phyloP scores from a whole-genome alignment of 1,140 invertebrate species.

The Oncopodura yosiiana region DNA sequence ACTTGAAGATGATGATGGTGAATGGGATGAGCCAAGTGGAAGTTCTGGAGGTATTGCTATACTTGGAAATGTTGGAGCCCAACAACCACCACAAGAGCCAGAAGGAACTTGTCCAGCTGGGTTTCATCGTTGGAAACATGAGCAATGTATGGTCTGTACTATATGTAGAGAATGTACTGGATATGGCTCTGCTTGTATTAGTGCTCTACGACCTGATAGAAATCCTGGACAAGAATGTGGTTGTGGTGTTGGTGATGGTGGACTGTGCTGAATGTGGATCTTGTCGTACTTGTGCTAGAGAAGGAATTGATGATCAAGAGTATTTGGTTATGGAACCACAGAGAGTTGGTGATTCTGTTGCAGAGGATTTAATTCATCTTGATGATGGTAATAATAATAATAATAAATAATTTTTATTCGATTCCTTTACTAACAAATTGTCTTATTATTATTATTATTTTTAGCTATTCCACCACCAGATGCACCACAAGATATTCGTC shows the following conservation, averaged over 20 bases:
- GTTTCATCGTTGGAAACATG: slow-evolving; percentile 67
- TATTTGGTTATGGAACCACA: slow-evolving; percentile 29
- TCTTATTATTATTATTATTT: background rate
- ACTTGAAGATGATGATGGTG: slow-evolving; percentile 52
- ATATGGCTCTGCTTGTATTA: slow-evolving; percentile 75
- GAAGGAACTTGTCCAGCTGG: slow-evolving; percentile 56
- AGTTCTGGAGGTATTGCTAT: slow-evolving; percentile 25
- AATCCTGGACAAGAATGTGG: slow-evolving; percentile 83
- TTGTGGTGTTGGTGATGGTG: slow-evolving; percentile 88
- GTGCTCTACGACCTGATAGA: slow-evolving; percentile 62
- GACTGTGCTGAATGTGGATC: slow-evolving; percentile 85
- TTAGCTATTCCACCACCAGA: slow-evolving; percentile 19
- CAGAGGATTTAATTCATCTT: slow-evolving; percentile 24
- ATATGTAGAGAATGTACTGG: slow-evolving; percentile 89
- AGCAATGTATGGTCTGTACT: slow-evolving; percentile 79
- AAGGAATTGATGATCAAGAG: slow-evolving; percentile 49
- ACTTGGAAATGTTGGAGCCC: slow-evolving; percentile 37
- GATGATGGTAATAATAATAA: slow-evolving; percentile 21
- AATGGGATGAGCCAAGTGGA: slow-evolving; percentile 45
- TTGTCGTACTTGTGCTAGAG: slow-evolving; percentile 73
- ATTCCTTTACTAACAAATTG: background rate
- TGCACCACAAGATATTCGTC: slow-evolving; percentile 12
- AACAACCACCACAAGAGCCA: slow-evolving; percentile 34
- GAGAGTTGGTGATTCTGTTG: slow-evolving; percentile 7
- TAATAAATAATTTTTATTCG: background rate